Base-by-base conservation (phyloP, 2,888 invertebrate species). In the Chymomyza fuscimana region DNA sequence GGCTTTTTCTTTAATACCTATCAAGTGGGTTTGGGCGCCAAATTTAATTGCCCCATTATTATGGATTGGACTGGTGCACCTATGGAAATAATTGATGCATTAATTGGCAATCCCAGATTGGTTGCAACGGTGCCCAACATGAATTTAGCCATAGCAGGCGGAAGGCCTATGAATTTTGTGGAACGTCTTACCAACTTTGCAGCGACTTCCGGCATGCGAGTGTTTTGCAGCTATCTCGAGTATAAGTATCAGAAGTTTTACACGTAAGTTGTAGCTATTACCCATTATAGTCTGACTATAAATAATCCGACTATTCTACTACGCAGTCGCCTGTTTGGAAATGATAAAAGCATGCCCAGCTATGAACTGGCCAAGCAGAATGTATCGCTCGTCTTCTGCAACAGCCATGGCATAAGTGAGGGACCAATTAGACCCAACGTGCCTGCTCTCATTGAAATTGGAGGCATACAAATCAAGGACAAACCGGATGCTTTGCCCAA, bases 391-490 rank as follows among this genome's bases (percentile, higher is more conserved):
- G 72, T 89, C 0, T 84, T 92, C 52, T 80, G 80, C 46, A 91
- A 90, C 61, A 77, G 80, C 51, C 92, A 92, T 63, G 73, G 16
- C 62, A 89, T 91, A 40, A 88, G 88, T 50, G 88, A 91, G 50
- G 91, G 91, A 1, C 86, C 85, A 1, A 79, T 92, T 1, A 79
- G 88, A 32, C 90, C 92, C 4, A 78, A 87, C 76, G 89, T 92
- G 0, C 92, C 92, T 0, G 89, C 81, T 0, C 0, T 91, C 0
- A 69, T 92, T 12, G 91, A 92, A 72, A 84, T 91, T 32, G 91
- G 92, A 7, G 92, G 92, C 32, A 90, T 92, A 19, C 92, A 92
- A 77, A 81, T 91, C 7, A 91, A 92, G 66, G 78, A 81, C 0
- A 88, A 80, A 22, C 81, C 90, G 0, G 81, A 89, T 70, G 79